These are phyloP conservation scores for Eutrigla gurnardus DNA, from an alignment of 2,797 vertebrate genomes.

Conservation along the genomic window DNA sequence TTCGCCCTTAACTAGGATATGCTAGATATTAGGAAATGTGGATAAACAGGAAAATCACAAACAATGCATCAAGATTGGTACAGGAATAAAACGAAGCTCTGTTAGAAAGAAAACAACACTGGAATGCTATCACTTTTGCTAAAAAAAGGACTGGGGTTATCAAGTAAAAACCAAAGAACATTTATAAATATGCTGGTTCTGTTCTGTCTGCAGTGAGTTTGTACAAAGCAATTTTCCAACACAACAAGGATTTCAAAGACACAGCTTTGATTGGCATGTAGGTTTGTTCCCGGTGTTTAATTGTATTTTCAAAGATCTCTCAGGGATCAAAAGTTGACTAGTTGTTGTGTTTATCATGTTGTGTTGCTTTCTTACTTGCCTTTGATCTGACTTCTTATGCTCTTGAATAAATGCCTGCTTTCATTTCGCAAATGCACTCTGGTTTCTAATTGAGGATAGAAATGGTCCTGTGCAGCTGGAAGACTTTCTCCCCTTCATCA, in stretches of 20 bases:
- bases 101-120: conserved; percentile 38
- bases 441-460: conserved; percentile 69
- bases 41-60: conserved; percentile 44
- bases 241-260: conserved; percentile 54
- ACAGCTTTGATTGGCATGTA: conserved; percentile 54
- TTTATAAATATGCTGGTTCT: conserved; percentile 64
- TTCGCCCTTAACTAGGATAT: conserved; percentile 57
- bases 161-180: conserved; percentile 51
- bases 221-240: conserved; percentile 52
- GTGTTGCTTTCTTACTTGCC: conserved; percentile 47
- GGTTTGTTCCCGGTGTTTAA: conserved; percentile 65
- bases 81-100: conserved; percentile 27
- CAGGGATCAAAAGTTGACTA: conserved; percentile 61
- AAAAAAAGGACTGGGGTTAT: conserved; percentile 56
- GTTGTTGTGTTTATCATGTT: conserved; percentile 63
- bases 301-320: conserved; percentile 67
- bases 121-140: conserved; percentile 10
- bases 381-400: conserved; percentile 67
- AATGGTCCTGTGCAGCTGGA: conserved; percentile 43
- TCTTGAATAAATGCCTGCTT: conserved; percentile 67
- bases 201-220: conserved; percentile 44
- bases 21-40: conserved; percentile 31
- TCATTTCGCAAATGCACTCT: conserved; percentile 67
- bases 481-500: conserved; percentile 46
- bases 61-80: conserved; percentile 1